Base-by-base conservation (phyloP, 53 echinoderm and acorn worm genomes). In the Paracentrotus lividus region DNA sequence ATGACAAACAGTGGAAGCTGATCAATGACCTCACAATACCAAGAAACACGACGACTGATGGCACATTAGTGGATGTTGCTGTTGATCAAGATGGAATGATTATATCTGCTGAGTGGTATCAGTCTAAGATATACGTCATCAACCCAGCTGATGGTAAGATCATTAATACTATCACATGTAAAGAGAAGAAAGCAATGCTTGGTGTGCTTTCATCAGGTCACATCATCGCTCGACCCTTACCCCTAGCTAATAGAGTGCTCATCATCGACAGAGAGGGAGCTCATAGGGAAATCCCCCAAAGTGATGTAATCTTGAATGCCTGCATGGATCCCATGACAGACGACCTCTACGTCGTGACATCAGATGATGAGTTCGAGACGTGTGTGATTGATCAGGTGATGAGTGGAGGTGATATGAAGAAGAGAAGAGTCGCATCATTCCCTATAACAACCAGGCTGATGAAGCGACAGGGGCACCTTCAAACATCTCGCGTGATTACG, bases 241-340 rank as follows among this genome's bases (percentile, higher is more conserved):
- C 24, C 13, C 2, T 3, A 42, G 45, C 21, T 81, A 16, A 42
- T 20, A 81, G 23, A 14, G 2, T 86, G 7, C 5, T 86, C 51
- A 53, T 86, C n/a, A 86, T 86, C 10, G 54, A 86, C 53, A 49
- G 86, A 32, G 45, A 86, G 8, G 86, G 86, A 1, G 54, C 24
- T 51, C 54, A 86, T n/a, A 86, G 49, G 86, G 54, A 86, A 53
- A 86, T 86, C n/a, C 3, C 31, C 49, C 58, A 87, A 34, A 87
- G 88, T 87, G 88, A 56, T 55, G 9, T 2, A 13, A 87, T 87
- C 88, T 1, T 0, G 55, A 87, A 87, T 87, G 14, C 23, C 55
- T 53, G 34, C 20, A 87, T 87, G 57, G 88, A 87, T 87, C 88
- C 88, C 36, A 12, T 87, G 88, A 87, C 88, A 13, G 88, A 87